Evolutionary conservation across 1,140 invertebrate species (phyloP), one percentile per base, ranked within the genome.

Genomic region (Whitmania pigra): DNA sequence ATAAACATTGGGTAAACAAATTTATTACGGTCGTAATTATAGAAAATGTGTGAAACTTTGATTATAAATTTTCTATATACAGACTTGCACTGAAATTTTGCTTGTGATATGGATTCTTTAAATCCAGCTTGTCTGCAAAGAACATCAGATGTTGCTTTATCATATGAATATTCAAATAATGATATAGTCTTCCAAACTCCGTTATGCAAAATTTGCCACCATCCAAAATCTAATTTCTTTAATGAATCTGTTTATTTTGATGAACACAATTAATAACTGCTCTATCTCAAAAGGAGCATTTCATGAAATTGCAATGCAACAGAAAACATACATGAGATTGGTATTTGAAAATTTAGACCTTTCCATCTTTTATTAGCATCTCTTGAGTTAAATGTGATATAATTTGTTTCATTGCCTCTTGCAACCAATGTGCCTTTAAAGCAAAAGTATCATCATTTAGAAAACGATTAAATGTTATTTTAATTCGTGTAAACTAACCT

Each of bases 401-500:
- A 7, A 31, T 63, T 63, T 22, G 22, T 31, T 25, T 63, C 57
- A 63, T 63, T 31, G 22, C 57, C 57, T 22, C 22, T 63, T 31
- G 29, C 29, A 11, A 31, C 29, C 29, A 63, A 63, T 11, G 29
- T 63, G 22, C 57, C 57, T 63, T 22, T 63, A 63, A 63, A 0
- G 9, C 13, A 63, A 25, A 63, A 63, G 22, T 63, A 29, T 63
- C 22, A 15, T 1, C 29, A 25, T 63, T 18, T 13, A n/a, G 11
- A 63, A n/a, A 11, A 31, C 57, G 1, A 22, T 63, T 63, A 1
- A 31, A 63, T 67, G 49, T 57, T 60, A 63, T n/a, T 25, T 25
- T 7, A 63, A 63, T 6, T 7, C 22, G 15, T 63, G 9, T 25
- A 18, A 13, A 54, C 43, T 63, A 68, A 72, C 71, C 71, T 67